Conservation (phyloP, 2,797 vertebrate genomes). For the Melanotaenia nigrans region DNA sequence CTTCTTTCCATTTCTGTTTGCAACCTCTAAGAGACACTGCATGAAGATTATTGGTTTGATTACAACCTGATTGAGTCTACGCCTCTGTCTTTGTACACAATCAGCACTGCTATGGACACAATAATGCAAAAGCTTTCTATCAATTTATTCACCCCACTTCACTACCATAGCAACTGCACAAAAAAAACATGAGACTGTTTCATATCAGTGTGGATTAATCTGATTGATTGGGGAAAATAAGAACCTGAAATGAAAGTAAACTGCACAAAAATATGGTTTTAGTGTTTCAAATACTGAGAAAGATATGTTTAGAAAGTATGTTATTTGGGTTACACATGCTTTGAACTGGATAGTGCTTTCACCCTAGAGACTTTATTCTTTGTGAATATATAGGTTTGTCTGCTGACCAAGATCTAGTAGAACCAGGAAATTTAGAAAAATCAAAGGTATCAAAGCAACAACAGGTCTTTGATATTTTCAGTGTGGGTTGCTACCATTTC, state of each 20-base stretch:
- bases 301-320: constrained; percentile 2
- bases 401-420: constrained; percentile 1
- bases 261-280: constrained; percentile 27
- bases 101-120: constrained; percentile 50
- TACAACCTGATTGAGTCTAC: constrained; percentile 45
- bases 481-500: constrained; percentile 14
- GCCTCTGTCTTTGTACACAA: constrained; percentile 43
- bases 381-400: background rate
- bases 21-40: constrained; percentile 28
- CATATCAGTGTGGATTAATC: constrained; percentile 34
- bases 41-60: constrained; percentile 50
- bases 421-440: constrained; percentile 1
- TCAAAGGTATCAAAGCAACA: constrained; percentile 22
- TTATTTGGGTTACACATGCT: constrained; percentile 2
- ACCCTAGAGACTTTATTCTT: background rate
- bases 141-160: constrained; percentile 59
- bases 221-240: constrained; percentile 47
- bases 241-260: constrained; percentile 44
- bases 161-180: constrained; percentile 43
- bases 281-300: constrained; percentile 9
- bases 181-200: constrained; percentile 36
- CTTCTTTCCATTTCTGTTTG: constrained; percentile 18
- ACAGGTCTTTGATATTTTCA: constrained; percentile 24
- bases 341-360: constrained; percentile 11
- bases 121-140: constrained; percentile 75